These are phyloP conservation scores for Drosophila cracens DNA, from an alignment of 2,888 invertebrate genomes.

Conservation along the genomic window DNA sequence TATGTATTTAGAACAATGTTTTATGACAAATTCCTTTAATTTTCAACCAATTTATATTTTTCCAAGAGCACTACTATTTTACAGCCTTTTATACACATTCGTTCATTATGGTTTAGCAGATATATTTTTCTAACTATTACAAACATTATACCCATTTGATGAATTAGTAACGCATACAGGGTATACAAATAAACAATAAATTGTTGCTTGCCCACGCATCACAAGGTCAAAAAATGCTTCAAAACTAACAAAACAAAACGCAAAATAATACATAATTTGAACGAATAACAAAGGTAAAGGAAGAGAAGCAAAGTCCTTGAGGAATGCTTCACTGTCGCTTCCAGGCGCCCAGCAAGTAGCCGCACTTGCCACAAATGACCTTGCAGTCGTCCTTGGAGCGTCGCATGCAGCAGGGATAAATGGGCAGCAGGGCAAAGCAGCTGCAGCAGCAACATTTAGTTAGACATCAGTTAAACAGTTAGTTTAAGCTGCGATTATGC, in stretches of 20 bases:
- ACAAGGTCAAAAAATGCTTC: conserved; percentile 52
- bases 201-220: conserved; percentile 21
- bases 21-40: not conserved
- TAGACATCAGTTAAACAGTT: not conserved
- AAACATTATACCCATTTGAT: not conserved
- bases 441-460: conserved; percentile 39
- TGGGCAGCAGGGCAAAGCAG: conserved; percentile 74
- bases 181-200: conserved; percentile 15
- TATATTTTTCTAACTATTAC: not conserved
- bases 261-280: conserved; percentile 9
- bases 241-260: conserved; percentile 27
- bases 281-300: conserved; percentile 15
- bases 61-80: not conserved
- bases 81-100: not conserved
- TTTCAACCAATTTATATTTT: not conserved
- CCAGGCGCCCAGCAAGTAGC: conserved; percentile 76
- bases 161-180: not conserved
- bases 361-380: conserved; percentile 78
- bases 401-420: conserved; percentile 71
- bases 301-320: conserved; percentile 13
- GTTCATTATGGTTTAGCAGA: not conserved
- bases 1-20: not conserved
- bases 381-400: conserved; percentile 71
- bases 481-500: not conserved
- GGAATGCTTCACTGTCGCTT: conserved; percentile 57